These are phyloP conservation scores for Atherix ibis DNA, from an alignment of 2,888 invertebrate genomes.

Conservation along the genomic window DNA sequence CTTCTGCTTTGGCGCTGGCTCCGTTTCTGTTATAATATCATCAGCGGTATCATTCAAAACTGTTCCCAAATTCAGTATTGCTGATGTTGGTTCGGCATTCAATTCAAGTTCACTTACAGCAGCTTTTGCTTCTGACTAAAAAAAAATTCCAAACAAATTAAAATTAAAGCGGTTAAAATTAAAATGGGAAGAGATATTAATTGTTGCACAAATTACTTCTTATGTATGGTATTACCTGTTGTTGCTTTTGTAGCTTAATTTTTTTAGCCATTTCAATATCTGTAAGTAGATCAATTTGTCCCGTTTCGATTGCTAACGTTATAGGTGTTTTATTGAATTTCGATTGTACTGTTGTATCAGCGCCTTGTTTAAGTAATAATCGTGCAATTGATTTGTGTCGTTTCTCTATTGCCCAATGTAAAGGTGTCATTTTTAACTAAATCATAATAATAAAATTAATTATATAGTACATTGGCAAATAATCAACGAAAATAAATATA, in stretches of 20 bases:
- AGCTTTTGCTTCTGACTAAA: too few relatives aligned
- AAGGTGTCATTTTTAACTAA: conserved; percentile 73
- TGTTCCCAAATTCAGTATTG: too few relatives aligned
- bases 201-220: background rate
- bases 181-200: background rate
- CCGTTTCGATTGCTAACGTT: conserved; percentile 49
- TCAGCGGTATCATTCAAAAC: too few relatives aligned
- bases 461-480: conserved; percentile 1
- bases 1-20: too few relatives aligned
- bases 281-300: conserved; percentile 42
- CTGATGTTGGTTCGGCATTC: too few relatives aligned
- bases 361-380: conserved; percentile 55
- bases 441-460: too few relatives aligned
- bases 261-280: conserved; percentile 35
- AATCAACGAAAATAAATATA: too few relatives aligned
- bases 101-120: too few relatives aligned
- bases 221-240: background rate
- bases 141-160: too few relatives aligned
- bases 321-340: conserved; percentile 59
- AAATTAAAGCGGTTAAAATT: too few relatives aligned
- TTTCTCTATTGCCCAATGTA: conserved; percentile 87
- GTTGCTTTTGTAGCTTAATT: background rate
- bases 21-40: too few relatives aligned
- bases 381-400: conserved; percentile 54
- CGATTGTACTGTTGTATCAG: conserved; percentile 48